Percentiles rank a stretch among this genome's conserved stretches.
phyloP scores from a whole-genome alignment of 2,888 invertebrate genomes.

The Neoitamus cyanurus region DNA sequence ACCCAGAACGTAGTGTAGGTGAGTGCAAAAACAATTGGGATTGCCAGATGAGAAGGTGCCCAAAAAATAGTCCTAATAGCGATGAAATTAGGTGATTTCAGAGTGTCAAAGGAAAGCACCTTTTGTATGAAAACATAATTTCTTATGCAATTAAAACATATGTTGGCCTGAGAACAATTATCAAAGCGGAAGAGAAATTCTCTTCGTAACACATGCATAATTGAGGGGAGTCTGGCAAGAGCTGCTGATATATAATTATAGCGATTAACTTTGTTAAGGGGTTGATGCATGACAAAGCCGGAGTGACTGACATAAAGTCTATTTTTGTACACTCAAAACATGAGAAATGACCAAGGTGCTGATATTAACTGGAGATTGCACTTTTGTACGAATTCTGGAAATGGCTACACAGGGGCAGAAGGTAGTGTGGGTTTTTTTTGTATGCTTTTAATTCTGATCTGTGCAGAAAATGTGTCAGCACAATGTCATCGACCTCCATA shows the following conservation, averaged over 20 bases:
- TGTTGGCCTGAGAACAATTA: neutral
- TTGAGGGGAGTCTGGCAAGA: neutral
- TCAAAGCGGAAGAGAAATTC: neutral
- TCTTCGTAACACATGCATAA: neutral
- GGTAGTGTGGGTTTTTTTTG: neutral
- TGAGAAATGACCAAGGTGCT: neutral
- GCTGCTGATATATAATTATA: neutral
- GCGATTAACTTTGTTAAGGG: neutral
- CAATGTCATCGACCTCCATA: slow-evolving; percentile 27
- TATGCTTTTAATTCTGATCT: neutral
- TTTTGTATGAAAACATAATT: neutral
- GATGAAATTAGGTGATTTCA: neutral
- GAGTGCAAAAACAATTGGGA: slow-evolving; percentile 6
- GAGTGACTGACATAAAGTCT: neutral
- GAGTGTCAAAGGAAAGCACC: neutral
- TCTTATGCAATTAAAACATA: neutral
- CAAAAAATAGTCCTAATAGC: neutral
- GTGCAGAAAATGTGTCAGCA: slow-evolving; percentile 33
- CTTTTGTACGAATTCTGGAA: neutral
- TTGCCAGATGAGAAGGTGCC: neutral
- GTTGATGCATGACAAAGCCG: neutral
- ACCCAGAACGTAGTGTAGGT: neutral
- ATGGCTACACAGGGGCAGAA: neutral
- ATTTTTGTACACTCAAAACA: neutral
- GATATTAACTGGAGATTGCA: neutral